These are phyloP conservation scores for Cryptosula pallasiana DNA, from an alignment of 2,888 invertebrate species.

Conservation along the genomic window DNA sequence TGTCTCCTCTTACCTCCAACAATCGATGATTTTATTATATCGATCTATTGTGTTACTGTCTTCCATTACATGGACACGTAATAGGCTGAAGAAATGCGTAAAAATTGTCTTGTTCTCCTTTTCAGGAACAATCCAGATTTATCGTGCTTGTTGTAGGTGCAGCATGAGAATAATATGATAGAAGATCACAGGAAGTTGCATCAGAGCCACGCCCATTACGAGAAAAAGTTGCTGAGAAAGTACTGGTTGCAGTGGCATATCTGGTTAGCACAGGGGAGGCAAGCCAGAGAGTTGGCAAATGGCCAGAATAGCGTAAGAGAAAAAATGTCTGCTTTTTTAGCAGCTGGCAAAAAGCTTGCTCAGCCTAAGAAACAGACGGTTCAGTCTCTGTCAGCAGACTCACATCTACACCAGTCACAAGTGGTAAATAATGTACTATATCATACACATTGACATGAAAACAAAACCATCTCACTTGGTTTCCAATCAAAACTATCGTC, in stretches of 20 bases:
- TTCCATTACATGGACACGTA: too few species aligned
- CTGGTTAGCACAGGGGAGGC: conserved; percentile 37
- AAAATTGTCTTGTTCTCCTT: too few species aligned
- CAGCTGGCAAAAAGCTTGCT: conserved; percentile 32
- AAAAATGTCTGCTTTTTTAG: conserved; percentile 47
- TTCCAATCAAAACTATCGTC: too few species aligned
- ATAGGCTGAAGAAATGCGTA: too few species aligned
- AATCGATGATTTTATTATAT: too few species aligned
- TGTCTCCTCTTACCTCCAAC: too few species aligned
- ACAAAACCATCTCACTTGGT: too few species aligned
- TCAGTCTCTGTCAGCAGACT: not conserved
- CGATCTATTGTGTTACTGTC: too few species aligned
- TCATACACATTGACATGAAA: too few species aligned
- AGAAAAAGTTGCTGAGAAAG: conserved; percentile 33
- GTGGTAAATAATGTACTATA: too few species aligned
- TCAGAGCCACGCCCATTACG: conserved; percentile 37
- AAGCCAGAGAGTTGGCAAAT: conserved; percentile 34
- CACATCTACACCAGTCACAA: not conserved
- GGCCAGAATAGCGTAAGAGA: conserved; percentile 39
- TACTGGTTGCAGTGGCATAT: conserved; percentile 39
- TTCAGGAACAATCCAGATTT: too few species aligned
- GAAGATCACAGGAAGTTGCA: conserved; percentile 36
- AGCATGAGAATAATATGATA: conserved; percentile 11
- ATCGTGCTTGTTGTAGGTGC: too few species aligned
- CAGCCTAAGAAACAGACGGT: not conserved